Percentiles rank a stretch among this genome's conserved stretches.
Conservation (phyloP, 30 jellyfish, hydroid and myxozoan genomes). For the Kudoa iwatai region DNA sequence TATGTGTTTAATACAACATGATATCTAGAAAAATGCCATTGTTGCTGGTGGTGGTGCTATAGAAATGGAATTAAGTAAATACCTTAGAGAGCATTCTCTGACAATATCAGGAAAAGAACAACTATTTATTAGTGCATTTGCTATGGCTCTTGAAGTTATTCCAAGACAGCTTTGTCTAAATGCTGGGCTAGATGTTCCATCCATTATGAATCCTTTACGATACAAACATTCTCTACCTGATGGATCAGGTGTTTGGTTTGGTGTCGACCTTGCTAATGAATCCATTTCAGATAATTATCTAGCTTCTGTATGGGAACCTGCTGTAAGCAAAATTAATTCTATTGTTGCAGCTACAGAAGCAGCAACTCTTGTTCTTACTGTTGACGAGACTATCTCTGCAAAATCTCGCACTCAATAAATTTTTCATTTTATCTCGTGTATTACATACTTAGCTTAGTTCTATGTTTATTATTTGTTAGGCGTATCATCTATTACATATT, state of each 20-base stretch:
- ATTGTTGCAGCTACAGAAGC: constrained; percentile 92
- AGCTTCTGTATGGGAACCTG: constrained; percentile 95
- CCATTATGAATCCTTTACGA: constrained; percentile 24
- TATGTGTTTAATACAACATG: background rate
- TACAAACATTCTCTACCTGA: constrained; percentile 31
- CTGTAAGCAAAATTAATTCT: constrained; percentile 46
- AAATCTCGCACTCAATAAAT: no score
- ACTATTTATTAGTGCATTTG: constrained; percentile 36
- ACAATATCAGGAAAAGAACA: constrained; percentile 91
- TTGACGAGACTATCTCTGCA: constrained; percentile 83
- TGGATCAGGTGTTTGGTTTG: constrained; percentile 65
- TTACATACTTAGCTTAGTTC: no score
- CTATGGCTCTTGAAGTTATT: constrained; percentile 61
- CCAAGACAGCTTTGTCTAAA: constrained; percentile 78
- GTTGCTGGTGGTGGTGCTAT: constrained; percentile 99
- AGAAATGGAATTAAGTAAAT: constrained; percentile 73
- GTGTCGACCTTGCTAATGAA: constrained; percentile 53
- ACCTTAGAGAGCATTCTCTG: constrained; percentile 44
- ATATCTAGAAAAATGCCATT: constrained; percentile 60
- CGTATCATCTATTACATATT: no score
- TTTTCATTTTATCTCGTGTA: no score
- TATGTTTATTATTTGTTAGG: no score
- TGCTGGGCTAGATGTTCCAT: constrained; percentile 75
- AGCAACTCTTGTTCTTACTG: constrained; percentile 26
- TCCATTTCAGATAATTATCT: constrained; percentile 44